Evolutionary conservation across 2,888 invertebrate genomes (phyloP).

Genomic region (Coelogynopora nodosa): DNA sequence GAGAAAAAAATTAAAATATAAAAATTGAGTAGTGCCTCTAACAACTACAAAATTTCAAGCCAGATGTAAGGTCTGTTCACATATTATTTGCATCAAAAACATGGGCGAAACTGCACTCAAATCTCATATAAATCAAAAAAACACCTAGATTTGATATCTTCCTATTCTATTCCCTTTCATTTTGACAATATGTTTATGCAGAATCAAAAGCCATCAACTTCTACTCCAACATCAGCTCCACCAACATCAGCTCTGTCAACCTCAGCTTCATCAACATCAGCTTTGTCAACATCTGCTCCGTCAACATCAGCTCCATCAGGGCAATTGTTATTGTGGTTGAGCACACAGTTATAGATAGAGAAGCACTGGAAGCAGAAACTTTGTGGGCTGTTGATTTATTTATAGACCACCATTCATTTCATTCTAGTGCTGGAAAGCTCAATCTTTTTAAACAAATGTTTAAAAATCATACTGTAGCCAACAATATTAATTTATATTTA

Average conservation of each 20-base stretch:
- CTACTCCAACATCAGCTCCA: too few species aligned
- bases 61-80: background rate
- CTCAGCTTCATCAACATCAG: background rate
- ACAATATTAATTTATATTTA: too few species aligned
- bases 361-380: background rate
- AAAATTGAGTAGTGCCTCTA: background rate
- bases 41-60: constrained; percentile 1
- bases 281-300: background rate
- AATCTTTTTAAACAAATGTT: background rate
- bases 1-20: constrained; percentile 30
- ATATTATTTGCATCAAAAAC: constrained; percentile 2
- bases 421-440: background rate
- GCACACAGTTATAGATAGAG: background rate
- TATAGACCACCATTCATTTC: background rate
- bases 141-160: background rate
- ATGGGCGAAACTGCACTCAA: background rate
- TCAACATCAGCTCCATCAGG: background rate
- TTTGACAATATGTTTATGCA: constrained; percentile 7
- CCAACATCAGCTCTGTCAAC: too few species aligned
- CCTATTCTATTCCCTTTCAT: constrained; percentile 12
- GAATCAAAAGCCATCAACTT: background rate
- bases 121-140: background rate
- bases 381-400: background rate
- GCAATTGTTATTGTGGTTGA: background rate
- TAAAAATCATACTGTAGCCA: background rate